phyloP scores from a whole-genome alignment of 64 coral and sea anemone genomes.

The Acropora tenuis region DNA sequence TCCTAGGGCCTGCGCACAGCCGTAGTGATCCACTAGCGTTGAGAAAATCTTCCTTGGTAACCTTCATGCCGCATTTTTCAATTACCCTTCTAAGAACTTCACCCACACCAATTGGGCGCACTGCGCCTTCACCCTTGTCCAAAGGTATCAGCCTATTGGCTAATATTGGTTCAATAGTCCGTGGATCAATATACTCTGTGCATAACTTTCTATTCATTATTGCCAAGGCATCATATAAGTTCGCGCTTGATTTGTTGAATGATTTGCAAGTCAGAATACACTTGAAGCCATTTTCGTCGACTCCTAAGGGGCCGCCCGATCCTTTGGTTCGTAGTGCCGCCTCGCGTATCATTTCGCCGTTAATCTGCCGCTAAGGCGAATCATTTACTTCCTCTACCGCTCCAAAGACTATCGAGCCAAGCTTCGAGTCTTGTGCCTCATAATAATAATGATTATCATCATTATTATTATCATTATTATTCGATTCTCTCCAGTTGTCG shows the following conservation, averaged over 20 bases:
- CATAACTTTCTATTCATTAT: slow-evolving; percentile 8
- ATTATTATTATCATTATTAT: too few species aligned
- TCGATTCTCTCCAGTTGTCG: too few species aligned
- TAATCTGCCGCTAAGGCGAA: too few species aligned
- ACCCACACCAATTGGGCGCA: background rate
- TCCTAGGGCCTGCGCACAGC: slow-evolving; percentile 17
- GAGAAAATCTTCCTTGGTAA: slow-evolving; percentile 7
- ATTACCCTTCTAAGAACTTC: slow-evolving; percentile 19
- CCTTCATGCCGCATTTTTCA: slow-evolving; percentile 19
- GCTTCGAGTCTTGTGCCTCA: too few species aligned
- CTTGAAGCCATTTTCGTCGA: too few species aligned
- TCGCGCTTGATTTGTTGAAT: background rate
- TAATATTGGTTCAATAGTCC: slow-evolving; percentile 29
- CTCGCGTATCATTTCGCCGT: too few species aligned
- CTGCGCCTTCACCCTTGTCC: slow-evolving; percentile 32
- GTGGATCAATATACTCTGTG: slow-evolving; percentile 9
- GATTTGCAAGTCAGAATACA: too few species aligned
- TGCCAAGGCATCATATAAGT: slow-evolving; percentile 28
- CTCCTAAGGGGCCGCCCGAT: too few species aligned
- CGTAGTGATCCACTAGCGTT: slow-evolving; percentile 21
- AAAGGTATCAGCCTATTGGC: slow-evolving; percentile 6
- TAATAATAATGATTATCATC: too few species aligned
- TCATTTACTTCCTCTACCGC: too few species aligned
- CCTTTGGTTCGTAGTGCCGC: too few species aligned
- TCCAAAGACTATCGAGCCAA: too few species aligned